Base-by-base conservation (phyloP, 2,113 vertebrate species). In the Dipodomys merriami region DNA sequence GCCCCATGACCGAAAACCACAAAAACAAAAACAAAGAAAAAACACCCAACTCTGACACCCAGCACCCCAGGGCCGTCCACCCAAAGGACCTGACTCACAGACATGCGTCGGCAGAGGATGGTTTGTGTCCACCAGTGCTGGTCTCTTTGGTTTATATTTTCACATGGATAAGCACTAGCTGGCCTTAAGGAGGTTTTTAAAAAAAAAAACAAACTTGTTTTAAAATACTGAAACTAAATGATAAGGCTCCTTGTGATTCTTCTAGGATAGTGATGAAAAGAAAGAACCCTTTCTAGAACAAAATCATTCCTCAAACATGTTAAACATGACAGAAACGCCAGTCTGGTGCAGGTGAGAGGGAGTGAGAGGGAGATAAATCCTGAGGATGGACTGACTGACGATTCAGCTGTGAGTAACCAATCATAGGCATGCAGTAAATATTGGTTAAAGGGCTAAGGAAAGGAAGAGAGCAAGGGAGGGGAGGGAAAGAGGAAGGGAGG, bases 71-170 rank as follows among this genome's bases (percentile, higher is more conserved):
- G 49, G 49, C 49, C 49, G 12, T 13, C 12, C 49, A 53, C 49
- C 49, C 39, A 5, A 39, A 39, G 39, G 39, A 15, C 88, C 3
- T 16, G 5, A 23, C 10, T 7, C 19, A 10, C 23, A 83, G 11
- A 30, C 30, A 1, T 29, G 4, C 7, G 0, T 30, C 1, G 4
- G 6, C 8, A 1, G 22, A 0, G 20, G 33, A 8, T 39, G 10
- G 29, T 20, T 15, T 33, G 2, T 2, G 23, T 49, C 3, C 35
- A 25, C 15, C 0, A 6, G 13, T 1, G 2, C 33, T 7, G 0
- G 8, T 4, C 0, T 53, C 15, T 35, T 64, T 64, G 7, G 25
- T 22, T 4, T 10, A 1, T 33, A 30, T 33, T 65, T 46, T 30
- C 30, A 78, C 62, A 35, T 18, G 19, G 60, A 57, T 30, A 74